These are phyloP conservation scores for Onthophagus sagittarius DNA, from an alignment of 2,888 invertebrate species.

Conservation along the genomic window DNA sequence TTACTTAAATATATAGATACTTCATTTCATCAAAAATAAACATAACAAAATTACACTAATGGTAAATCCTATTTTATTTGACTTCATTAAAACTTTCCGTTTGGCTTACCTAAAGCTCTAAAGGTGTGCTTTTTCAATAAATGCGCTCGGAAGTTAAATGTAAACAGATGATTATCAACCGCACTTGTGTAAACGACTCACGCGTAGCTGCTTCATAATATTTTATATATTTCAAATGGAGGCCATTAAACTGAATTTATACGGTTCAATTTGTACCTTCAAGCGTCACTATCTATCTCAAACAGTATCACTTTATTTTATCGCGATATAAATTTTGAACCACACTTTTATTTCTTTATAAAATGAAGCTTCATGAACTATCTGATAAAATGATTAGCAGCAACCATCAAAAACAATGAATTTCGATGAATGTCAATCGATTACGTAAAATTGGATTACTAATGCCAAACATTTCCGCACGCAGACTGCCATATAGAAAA, in stretches of 20 bases:
- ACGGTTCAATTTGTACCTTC: background rate
- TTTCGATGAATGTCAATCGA: background rate
- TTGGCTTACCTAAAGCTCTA: background rate
- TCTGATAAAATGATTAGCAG: no score
- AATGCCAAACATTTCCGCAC: background rate
- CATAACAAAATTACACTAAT: background rate
- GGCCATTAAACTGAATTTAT: background rate
- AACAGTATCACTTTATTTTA: no score
- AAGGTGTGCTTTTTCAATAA: background rate
- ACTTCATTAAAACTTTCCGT: background rate
- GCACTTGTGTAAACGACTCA: background rate
- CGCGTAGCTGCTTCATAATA: background rate
- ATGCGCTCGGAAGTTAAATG: background rate
- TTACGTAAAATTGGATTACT: background rate
- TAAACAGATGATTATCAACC: background rate
- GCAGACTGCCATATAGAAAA: background rate
- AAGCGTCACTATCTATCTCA: background rate
- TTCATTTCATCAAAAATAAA: background rate
- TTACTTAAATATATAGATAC: no score
- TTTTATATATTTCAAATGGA: background rate
- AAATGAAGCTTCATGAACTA: no score
- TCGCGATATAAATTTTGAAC: no score
- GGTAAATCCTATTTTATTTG: background rate
- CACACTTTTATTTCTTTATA: no score
- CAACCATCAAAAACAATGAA: no score